Base-by-base conservation (phyloP, 2,888 invertebrate species). In the Tachystola acroxantha region DNA sequence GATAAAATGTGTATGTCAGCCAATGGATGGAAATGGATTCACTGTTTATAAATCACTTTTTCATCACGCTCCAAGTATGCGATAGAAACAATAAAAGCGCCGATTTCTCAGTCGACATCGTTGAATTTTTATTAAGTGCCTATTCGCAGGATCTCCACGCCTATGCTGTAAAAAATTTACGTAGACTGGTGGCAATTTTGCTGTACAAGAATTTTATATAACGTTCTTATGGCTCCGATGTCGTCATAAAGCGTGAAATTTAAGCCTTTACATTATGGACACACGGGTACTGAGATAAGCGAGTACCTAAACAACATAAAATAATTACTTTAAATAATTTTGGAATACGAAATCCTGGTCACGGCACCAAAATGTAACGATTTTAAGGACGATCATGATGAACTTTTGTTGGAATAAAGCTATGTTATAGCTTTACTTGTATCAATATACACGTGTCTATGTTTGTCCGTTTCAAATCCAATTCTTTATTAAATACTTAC, bases 71-170 rank as follows among this genome's bases (percentile, higher is more conserved):
- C n/a, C n/a, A n/a, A n/a, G n/a, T n/a, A n/a, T n/a, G n/a, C n/a
- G n/a, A n/a, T n/a, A n/a, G 53, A 55, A 58, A 55, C 52, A 56
- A 57, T 53, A 58, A 56, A 53, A 46, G 41, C 36, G 32, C 43
- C 55, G 54, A 67, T 4, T 68, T 58, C 63, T 58, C 50, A 43
- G 48, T 53, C 47, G 47, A 46, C 51, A 38, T 50, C 57, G 53
- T 63, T 56, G 64, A 65, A 65, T 64, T 68, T 68, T 70, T 71
- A 69, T 72, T 61, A 67, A 69, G 63, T 65, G 55, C 55, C 62
- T 49, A 62, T 66, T 72, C 53, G 47, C 54, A 44, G 59, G 53
- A 53, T 60, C 58, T 60, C n/a, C 53, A 45, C 46, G 55, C 51
- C 50, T 48, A 44, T 50, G 58, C 43, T 63, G 56, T 69, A 63